Evolutionary conservation across 2,797 vertebrate species (phyloP).

Genomic region (Heliangelus exortis): DNA sequence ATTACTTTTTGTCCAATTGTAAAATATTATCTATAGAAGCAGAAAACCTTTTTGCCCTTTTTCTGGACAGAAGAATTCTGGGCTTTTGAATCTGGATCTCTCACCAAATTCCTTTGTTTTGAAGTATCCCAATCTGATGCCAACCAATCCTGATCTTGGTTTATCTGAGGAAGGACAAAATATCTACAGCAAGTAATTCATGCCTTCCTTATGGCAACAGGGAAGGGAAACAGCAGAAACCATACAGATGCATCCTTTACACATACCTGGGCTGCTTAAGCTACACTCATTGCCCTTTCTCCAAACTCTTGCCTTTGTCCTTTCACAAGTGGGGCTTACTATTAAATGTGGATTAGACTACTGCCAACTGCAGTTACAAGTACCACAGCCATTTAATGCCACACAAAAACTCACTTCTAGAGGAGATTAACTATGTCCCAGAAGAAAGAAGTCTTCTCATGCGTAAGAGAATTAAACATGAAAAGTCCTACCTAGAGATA

Average conservation of each 20-base stretch:
- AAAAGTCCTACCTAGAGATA: background rate
- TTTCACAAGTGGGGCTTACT: background rate
- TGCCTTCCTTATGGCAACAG: accelerated
- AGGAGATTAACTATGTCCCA: background rate
- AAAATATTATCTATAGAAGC: background rate
- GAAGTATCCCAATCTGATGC: background rate
- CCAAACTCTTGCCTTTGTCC: background rate
- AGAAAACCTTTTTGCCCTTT: background rate
- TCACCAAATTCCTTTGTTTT: background rate
- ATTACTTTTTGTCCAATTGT: background rate
- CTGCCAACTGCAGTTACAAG: background rate
- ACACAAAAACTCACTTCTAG: background rate
- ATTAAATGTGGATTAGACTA: background rate
- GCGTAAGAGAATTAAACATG: background rate
- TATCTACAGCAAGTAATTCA: background rate
- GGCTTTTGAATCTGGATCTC: background rate
- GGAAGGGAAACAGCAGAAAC: background rate
- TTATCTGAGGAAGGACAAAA: background rate
- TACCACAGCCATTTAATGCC: background rate
- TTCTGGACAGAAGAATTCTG: background rate
- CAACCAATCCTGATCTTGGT: background rate
- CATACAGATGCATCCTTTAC: background rate
- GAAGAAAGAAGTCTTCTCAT: background rate
- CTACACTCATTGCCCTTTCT: background rate
- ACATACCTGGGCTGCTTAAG: background rate